These are phyloP conservation scores for Cydia strobilella DNA, from an alignment of 1,140 invertebrate species.

Conservation along the genomic window DNA sequence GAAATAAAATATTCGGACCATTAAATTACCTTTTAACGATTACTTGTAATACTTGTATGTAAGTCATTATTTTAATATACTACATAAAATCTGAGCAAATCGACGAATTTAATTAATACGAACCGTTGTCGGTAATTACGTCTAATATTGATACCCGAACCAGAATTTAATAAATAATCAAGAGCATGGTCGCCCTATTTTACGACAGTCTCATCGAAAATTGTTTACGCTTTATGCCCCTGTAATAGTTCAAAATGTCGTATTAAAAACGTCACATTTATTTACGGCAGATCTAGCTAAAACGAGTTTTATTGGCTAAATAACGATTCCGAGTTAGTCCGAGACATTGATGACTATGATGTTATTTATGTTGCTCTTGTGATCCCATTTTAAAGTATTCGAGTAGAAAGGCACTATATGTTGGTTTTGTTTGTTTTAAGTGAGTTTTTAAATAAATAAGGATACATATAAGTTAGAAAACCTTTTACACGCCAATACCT, in stretches of 20 bases:
- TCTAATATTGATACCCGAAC: neutral
- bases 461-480: too few relatives aligned
- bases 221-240: constrained; percentile 51
- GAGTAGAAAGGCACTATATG: constrained; percentile 36
- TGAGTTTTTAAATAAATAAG: too few relatives aligned
- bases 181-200: constrained; percentile 18
- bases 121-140: too few relatives aligned
- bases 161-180: neutral
- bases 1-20: too few relatives aligned
- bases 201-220: constrained; percentile 4
- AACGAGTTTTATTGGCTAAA: constrained; percentile 62
- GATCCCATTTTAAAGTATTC: constrained; percentile 62
- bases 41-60: too few relatives aligned
- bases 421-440: too few relatives aligned
- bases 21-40: too few relatives aligned
- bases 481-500: too few relatives aligned
- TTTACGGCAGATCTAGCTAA: constrained; percentile 54
- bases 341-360: constrained; percentile 56
- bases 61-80: too few relatives aligned
- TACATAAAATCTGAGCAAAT: too few relatives aligned
- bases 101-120: too few relatives aligned
- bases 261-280: constrained; percentile 66
- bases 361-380: constrained; percentile 60
- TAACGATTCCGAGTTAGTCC: constrained; percentile 51
- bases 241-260: constrained; percentile 70